Evolutionary conservation across 2,888 invertebrate species (phyloP).

Genomic region (Proisotoma minuta): DNA sequence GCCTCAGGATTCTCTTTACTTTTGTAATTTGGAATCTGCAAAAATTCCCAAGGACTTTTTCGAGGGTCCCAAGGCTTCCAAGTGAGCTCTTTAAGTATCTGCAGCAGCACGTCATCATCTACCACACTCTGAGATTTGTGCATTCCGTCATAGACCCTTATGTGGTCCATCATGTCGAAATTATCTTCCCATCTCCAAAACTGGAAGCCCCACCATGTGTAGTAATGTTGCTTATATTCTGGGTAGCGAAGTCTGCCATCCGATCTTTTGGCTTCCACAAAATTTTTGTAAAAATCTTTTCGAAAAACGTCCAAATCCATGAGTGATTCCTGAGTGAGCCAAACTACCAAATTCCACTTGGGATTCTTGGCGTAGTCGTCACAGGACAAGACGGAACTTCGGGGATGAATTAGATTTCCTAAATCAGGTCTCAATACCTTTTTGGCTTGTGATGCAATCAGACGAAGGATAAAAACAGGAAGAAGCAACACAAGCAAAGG

Average conservation of each 20-base stretch:
- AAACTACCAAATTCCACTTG: slow-evolving; percentile 35
- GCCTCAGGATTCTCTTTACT: slow-evolving; percentile 3
- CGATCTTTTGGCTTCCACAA: slow-evolving; percentile 16
- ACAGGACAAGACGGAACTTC: slow-evolving; percentile 33
- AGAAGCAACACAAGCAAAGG: slow-evolving; percentile 6
- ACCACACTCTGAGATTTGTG: slow-evolving; percentile 1
- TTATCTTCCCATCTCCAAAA: slow-evolving; percentile 41
- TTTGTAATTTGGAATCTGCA: slow-evolving; percentile 30
- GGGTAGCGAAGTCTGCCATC: slow-evolving; percentile 26
- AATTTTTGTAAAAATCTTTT: slow-evolving; percentile 23
- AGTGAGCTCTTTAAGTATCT: slow-evolving; percentile 30
- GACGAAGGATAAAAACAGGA: slow-evolving; percentile 32
- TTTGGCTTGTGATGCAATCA: slow-evolving; percentile 15
- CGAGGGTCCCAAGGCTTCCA: slow-evolving; percentile 21
- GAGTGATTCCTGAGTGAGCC: slow-evolving; percentile 31
- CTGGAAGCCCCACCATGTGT: slow-evolving; percentile 30
- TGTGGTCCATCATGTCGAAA: slow-evolving; percentile 34
- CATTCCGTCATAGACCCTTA: slow-evolving; percentile 16
- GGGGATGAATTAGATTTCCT: slow-evolving; percentile 31
- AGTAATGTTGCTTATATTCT: slow-evolving; percentile 37
- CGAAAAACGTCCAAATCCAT: slow-evolving; percentile 26
- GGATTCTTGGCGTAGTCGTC: slow-evolving; percentile 30
- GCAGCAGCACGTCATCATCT: slow-evolving; percentile 24
- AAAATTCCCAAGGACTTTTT: slow-evolving; percentile 41
- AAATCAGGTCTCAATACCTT: slow-evolving; percentile 30